A percentile compares a stretch with the other conserved stretches of the same genome.
phyloP scores from a whole-genome alignment of 2,797 vertebrate species.

The Arnoldichthys spilopterus region DNA sequence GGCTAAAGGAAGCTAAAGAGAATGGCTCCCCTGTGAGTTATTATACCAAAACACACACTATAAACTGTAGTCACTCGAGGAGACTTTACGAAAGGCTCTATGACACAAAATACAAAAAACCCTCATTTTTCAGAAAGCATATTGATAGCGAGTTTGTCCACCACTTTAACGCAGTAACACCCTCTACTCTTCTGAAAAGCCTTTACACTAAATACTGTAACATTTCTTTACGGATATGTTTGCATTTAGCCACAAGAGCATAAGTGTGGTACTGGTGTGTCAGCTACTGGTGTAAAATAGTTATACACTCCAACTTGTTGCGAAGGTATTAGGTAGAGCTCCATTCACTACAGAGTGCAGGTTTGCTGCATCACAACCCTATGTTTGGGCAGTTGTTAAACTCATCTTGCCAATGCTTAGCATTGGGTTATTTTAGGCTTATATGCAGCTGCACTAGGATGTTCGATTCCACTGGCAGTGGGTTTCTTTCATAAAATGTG shows the following conservation, averaged over 20 bases:
- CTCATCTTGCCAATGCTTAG: background rate
- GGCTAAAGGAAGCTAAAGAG: slow-evolving; percentile 69
- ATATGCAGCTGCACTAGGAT: background rate
- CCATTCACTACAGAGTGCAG: background rate
- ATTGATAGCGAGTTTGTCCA: background rate
- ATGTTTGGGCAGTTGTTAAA: too few species aligned
- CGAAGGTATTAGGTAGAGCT: background rate
- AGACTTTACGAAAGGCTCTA: background rate
- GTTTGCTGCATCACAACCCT: background rate
- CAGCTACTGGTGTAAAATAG: background rate
- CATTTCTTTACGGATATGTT: background rate
- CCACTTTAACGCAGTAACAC: background rate
- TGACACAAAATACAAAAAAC: background rate
- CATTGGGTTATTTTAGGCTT: background rate
- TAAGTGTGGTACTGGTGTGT: background rate
- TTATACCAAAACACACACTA: background rate
- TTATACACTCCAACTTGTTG: background rate
- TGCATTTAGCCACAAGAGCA: background rate
- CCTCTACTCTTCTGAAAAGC: background rate
- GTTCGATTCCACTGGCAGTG: background rate
- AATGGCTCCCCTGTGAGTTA: slow-evolving; percentile 81
- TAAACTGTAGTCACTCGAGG: background rate
- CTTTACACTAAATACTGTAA: background rate
- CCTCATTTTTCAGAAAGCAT: background rate
- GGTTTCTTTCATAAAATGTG: too few species aligned